Conservation (phyloP, 2,797 vertebrate species). For the Margarornis squamiger region DNA sequence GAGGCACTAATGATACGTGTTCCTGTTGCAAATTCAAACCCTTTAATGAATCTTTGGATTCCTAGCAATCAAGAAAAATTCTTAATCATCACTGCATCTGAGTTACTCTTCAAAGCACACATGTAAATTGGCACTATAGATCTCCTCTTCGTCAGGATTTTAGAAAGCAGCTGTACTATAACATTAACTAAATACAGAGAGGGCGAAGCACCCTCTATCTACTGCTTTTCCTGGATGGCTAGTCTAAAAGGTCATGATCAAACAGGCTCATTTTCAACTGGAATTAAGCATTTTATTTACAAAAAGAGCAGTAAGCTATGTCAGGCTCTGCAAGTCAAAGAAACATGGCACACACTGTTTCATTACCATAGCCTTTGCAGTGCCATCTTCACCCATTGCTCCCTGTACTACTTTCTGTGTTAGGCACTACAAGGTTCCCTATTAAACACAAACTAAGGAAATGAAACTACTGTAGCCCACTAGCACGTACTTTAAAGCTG, state of each 20-base stretch:
- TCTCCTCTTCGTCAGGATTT: background rate
- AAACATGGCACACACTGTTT: background rate
- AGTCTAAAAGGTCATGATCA: background rate
- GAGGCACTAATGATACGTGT: fast-evolving
- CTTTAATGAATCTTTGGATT: background rate
- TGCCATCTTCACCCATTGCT: background rate
- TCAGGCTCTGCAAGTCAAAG: background rate
- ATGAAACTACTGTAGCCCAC: background rate
- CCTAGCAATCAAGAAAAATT: background rate
- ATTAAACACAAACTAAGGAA: background rate
- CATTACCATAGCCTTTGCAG: background rate
- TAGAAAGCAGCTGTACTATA: background rate
- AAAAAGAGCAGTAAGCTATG: background rate
- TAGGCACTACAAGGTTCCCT: background rate
- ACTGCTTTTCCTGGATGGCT: background rate
- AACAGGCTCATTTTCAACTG: background rate
- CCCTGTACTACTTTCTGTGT: background rate
- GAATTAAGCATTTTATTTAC: background rate
- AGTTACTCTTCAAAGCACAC: background rate
- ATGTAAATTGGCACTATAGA: background rate
- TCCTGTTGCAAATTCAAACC: background rate
- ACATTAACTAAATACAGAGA: background rate
- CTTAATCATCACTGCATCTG: background rate
- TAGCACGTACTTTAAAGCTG: background rate
- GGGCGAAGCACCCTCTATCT: background rate